Percentiles rank a stretch among this genome's conserved stretches.
phyloP scores from a whole-genome alignment of 2,888 invertebrate genomes.

The Aporophyla lueneburgensis region DNA sequence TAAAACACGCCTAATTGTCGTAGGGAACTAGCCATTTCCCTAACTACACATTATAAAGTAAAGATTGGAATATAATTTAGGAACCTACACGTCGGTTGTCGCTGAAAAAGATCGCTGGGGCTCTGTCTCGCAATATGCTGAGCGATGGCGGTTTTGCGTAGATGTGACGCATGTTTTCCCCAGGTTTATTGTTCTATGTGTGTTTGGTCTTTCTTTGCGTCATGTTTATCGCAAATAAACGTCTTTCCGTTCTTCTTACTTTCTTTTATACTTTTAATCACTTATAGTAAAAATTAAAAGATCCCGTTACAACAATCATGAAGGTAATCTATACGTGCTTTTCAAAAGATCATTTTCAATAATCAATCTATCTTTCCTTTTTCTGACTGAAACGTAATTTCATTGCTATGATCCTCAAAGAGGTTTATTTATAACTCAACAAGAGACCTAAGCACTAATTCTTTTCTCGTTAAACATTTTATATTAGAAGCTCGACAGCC shows the following conservation, averaged over 20 bases:
- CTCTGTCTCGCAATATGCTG: too few species aligned
- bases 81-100: not conserved
- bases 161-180: too few species aligned
- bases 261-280: too few species aligned
- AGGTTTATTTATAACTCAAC: constrained; percentile 20
- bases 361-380: not conserved
- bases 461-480: constrained; percentile 27
- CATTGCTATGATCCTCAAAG: constrained; percentile 3
- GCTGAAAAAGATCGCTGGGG: too few species aligned
- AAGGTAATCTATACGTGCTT: not conserved
- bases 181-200: too few species aligned
- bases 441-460: constrained; percentile 22
- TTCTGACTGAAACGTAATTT: constrained; percentile 10
- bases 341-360: not conserved
- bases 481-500: constrained; percentile 3
- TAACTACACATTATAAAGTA: not conserved
- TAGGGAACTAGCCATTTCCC: not conserved
- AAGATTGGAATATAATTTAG: not conserved
- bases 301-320: too few species aligned
- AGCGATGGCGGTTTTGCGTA: too few species aligned
- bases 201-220: too few species aligned
- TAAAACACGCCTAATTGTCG: not conserved
- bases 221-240: too few species aligned
- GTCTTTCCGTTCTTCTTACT: too few species aligned
- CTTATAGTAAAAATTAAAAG: too few species aligned